Base-by-base conservation (phyloP, 2,888 invertebrate species). In the Mesochorus sp. region DNA sequence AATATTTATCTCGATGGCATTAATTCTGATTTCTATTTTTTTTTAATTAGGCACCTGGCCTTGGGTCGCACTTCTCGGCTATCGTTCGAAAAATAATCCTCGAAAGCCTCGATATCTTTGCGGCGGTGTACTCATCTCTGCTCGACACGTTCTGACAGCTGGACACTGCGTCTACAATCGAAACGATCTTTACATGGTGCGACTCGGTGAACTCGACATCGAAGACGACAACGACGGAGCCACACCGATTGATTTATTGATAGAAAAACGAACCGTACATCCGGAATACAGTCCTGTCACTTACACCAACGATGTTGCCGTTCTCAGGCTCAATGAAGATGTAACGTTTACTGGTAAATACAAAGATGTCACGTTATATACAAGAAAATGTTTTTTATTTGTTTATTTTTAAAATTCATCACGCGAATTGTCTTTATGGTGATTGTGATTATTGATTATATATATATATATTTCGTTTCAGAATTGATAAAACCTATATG, bases 141-240 rank as follows among this genome's bases (percentile, higher is more conserved):
- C 92, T 1, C 91, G 92, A 0, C 96, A 97, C 88, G 93, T 97
- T 0, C 87, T 97, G 3, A 97, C 97, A 0, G 96, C 96, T 0
- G 95, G 93, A 0, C 96, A 96, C 87, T 96, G 96, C 88, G 94
- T 96, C 1, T 90, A 93, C 83, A 92, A 92, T 24, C 92, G 94
- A 68, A 87, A 90, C 5, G 94, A 93, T 82, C 90, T 95, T 93
- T 95, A 93, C 80, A 80, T 95, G 1, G 95, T 95, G 0, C 93
- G 97, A 0, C 89, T 97, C 0, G 97, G 97, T 0, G 97, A 97
- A 84, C 93, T 97, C 85, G 95, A 96, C 90, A 87, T 97, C 24
- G 92, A 92, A 2, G 92, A 92, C n/a, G 94, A 94, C 1, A 94
- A 94, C 39, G 95, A 95, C 0, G 94, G 94, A 0, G 93, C 93